Conservation (phyloP, 2,113 vertebrate genomes). For the Megalops atlanticus region DNA sequence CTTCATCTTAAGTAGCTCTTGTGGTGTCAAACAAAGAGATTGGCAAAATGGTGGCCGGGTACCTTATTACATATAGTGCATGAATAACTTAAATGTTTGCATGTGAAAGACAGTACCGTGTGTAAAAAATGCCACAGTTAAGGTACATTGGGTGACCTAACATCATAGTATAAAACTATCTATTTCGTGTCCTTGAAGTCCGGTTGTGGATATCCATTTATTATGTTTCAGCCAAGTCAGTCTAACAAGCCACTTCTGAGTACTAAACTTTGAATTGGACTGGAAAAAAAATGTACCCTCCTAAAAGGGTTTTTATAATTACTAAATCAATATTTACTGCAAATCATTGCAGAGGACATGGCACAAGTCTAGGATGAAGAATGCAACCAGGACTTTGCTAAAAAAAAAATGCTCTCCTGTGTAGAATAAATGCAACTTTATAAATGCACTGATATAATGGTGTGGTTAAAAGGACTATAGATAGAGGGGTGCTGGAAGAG, state of each 20-base stretch:
- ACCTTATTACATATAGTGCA: background rate
- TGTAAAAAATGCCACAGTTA: background rate
- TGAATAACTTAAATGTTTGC: slow-evolving; percentile 18
- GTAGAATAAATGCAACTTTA: background rate
- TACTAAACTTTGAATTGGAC: background rate
- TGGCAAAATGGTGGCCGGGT: background rate
- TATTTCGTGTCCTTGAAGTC: background rate
- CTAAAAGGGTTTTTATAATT: background rate
- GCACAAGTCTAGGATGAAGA: background rate
- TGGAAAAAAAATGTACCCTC: background rate
- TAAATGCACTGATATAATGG: slow-evolving; percentile 17
- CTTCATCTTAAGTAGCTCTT: background rate
- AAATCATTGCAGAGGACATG: background rate
- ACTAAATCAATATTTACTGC: background rate
- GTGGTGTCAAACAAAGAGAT: background rate
- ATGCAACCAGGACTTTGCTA: background rate
- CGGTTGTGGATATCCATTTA: background rate
- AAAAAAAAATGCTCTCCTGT: background rate
- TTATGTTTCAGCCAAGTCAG: background rate
- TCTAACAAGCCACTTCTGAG: background rate
- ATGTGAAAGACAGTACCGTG: slow-evolving; percentile 7
- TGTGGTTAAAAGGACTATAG: slow-evolving; percentile 29
- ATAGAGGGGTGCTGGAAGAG: slow-evolving; percentile 38
- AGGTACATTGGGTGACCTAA: background rate
- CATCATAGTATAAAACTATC: background rate